Conservation (phyloP, 1,140 invertebrate genomes). For the Drosophila parvula region DNA sequence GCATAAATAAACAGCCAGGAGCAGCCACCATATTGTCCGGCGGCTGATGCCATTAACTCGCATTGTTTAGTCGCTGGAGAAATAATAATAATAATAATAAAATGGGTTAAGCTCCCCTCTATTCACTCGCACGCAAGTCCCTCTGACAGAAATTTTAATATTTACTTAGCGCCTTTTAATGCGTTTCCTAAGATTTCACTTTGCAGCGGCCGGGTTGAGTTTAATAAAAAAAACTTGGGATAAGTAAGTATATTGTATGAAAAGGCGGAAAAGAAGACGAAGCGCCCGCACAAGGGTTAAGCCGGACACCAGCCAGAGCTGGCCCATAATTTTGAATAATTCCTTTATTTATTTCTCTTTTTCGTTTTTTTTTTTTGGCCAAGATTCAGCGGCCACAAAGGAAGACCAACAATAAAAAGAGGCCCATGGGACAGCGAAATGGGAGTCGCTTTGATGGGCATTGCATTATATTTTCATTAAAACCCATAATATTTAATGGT, state of each 20-base stretch:
- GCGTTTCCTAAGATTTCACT: slow-evolving; percentile 66
- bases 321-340: slow-evolving; percentile 78
- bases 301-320: slow-evolving; percentile 14
- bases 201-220: slow-evolving; percentile 14
- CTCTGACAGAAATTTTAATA: slow-evolving; percentile 74
- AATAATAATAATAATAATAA: slow-evolving; percentile 72
- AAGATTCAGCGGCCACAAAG: slow-evolving; percentile 51
- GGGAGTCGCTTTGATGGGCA: slow-evolving; percentile 19
- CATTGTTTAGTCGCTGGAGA: slow-evolving; percentile 65
- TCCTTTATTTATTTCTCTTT: slow-evolving; percentile 67
- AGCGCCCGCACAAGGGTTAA: slow-evolving; percentile 64
- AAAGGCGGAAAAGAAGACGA: slow-evolving; percentile 21
- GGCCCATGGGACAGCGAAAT: slow-evolving; percentile 24
- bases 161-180: slow-evolving; percentile 72
- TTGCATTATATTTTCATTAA: slow-evolving; percentile 79
- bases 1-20: slow-evolving; percentile 64
- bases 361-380: slow-evolving; percentile 38
- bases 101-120: slow-evolving; percentile 61
- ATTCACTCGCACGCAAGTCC: slow-evolving; percentile 7
- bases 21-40: slow-evolving; percentile 33
- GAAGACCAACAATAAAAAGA: slow-evolving; percentile 63
- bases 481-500: slow-evolving; percentile 67
- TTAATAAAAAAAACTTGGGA: slow-evolving; percentile 75
- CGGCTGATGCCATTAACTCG: slow-evolving; percentile 62
- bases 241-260: slow-evolving; percentile 54